phyloP scores from a whole-genome alignment of 2,113 vertebrate species.

The Phasianus colchicus region DNA sequence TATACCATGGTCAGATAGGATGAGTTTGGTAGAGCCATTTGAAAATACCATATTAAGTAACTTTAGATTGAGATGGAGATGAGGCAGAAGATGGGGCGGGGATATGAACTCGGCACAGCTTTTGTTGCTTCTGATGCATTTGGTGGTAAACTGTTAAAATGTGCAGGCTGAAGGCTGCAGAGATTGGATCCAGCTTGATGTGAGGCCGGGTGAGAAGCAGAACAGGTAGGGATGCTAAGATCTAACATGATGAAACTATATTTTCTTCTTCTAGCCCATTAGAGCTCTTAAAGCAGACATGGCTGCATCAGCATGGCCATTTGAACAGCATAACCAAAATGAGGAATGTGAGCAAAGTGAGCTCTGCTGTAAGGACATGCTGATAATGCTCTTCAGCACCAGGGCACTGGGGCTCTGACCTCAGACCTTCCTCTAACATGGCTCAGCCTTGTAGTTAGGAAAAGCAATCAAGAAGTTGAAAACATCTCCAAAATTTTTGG shows the following conservation, averaged over 20 bases:
- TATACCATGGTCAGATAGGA: fast-evolving
- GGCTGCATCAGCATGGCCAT: neutral
- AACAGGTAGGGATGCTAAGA: neutral
- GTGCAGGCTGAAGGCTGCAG: neutral
- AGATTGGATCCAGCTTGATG: neutral
- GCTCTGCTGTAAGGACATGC: neutral
- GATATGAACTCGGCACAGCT: neutral
- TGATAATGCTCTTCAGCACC: fast-evolving
- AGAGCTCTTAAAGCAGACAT: neutral
- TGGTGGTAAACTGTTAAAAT: neutral
- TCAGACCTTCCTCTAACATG: fast-evolving
- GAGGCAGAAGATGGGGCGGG: neutral
- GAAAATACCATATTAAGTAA: neutral
- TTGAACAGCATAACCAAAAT: neutral
- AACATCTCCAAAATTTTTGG: neutral
- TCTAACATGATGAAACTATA: fast-evolving
- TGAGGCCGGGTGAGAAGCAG: neutral
- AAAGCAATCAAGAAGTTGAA: neutral
- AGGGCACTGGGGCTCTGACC: neutral
- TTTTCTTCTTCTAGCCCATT: neutral
- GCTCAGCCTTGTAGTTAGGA: neutral
- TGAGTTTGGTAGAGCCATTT: neutral
- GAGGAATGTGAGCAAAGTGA: neutral
- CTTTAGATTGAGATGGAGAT: neutral
- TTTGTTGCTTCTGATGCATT: neutral